phyloP scores from a whole-genome alignment of 92 coral and sea anemone genomes.

The Porites lobata region DNA sequence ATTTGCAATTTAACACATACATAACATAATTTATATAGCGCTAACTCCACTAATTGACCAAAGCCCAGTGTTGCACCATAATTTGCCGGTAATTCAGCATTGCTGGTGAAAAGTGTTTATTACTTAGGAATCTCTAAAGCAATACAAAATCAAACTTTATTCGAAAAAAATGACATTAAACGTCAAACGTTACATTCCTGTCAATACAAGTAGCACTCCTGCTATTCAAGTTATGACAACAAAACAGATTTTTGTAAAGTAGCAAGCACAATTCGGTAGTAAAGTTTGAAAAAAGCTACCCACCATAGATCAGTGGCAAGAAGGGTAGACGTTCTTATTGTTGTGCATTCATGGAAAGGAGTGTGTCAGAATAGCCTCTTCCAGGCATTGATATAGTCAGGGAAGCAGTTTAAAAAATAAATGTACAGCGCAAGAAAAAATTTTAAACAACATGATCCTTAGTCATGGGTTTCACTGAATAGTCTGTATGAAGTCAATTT shows the following conservation, averaged over 20 bases:
- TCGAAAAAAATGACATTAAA: no score
- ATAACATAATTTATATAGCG: no score
- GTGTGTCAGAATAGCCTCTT: slow-evolving; percentile 21
- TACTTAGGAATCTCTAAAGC: no score
- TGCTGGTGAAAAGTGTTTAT: no score
- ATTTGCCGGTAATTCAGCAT: no score
- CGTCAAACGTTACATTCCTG: background rate
- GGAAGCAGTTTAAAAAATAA: slow-evolving; percentile 30
- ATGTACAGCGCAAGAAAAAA: background rate
- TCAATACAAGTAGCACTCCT: background rate
- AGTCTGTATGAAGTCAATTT: slow-evolving; percentile 6
- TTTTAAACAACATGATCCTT: slow-evolving; percentile 15
- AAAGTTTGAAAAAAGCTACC: slow-evolving; percentile 1
- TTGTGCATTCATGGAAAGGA: slow-evolving; percentile 28
- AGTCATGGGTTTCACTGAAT: background rate
- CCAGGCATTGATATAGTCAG: slow-evolving; percentile 16
- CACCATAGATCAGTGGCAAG: slow-evolving; percentile 11
- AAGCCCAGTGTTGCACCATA: no score
- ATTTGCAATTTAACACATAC: no score
- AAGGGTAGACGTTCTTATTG: slow-evolving; percentile 1
- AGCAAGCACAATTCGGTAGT: slow-evolving; percentile 1
- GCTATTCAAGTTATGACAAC: background rate
- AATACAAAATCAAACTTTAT: no score
- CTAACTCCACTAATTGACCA: no score
- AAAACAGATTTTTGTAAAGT: background rate